Percentiles rank a stretch among this genome's conserved stretches.
These are phyloP conservation scores for Psittacus erithacus DNA, from an alignment of 2,113 vertebrate species.

Conservation along the genomic window DNA sequence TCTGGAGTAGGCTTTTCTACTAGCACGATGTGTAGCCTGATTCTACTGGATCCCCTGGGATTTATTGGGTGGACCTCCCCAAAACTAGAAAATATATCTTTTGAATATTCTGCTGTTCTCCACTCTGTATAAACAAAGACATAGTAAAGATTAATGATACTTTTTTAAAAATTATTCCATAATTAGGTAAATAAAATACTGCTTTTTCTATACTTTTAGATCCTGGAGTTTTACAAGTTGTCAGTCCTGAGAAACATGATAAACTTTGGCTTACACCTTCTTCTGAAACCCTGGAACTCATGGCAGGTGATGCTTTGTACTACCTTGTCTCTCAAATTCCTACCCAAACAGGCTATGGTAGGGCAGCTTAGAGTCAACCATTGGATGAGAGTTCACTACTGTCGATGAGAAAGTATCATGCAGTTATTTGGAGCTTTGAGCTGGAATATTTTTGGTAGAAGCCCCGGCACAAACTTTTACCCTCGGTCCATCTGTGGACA, in stretches of 20 bases:
- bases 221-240: background rate
- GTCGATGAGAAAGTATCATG: background rate
- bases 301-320: background rate
- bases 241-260: background rate
- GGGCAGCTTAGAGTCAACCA: background rate
- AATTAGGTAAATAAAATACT: background rate
- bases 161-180: background rate
- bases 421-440: background rate
- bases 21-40: background rate
- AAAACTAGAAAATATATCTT: background rate
- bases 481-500: background rate
- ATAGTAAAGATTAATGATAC: background rate
- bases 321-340: accelerated
- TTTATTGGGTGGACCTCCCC: background rate
- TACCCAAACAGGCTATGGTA: background rate
- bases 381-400: background rate
- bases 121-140: background rate
- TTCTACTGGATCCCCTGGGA: background rate
- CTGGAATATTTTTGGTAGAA: background rate
- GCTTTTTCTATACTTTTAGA: background rate
- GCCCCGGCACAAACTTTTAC: background rate
- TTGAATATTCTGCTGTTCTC: background rate
- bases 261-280: background rate
- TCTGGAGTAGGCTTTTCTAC: background rate
- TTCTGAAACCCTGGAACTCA: background rate